Evolutionary conservation across 2,888 invertebrate species (phyloP).

Genomic region (Biston betularia): DNA sequence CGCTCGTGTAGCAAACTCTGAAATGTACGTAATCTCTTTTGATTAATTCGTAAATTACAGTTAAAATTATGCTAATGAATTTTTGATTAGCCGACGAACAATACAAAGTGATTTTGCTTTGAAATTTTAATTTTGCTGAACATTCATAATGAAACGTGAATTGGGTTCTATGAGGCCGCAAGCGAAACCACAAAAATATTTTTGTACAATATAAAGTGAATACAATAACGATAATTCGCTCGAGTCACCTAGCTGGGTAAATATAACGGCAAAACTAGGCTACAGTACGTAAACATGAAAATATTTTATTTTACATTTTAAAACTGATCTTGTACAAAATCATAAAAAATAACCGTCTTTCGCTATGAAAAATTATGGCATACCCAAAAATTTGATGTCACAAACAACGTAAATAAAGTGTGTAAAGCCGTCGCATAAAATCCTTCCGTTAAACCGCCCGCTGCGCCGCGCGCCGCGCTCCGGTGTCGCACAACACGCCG

Average conservation of each 20-base stretch:
- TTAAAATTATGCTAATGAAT: conserved; percentile 1
- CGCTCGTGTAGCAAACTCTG: conserved; percentile 40
- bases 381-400: conserved; percentile 5
- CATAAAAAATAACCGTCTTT: not conserved
- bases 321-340: too few relatives aligned
- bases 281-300: not conserved
- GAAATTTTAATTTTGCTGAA: not conserved
- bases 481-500: too few relatives aligned
- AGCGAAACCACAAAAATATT: too few relatives aligned
- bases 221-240: too few relatives aligned
- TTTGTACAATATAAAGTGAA: too few relatives aligned
- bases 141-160: not conserved
- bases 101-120: not conserved
- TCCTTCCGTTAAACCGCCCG: not conserved
- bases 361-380: conserved; percentile 6
- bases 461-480: not conserved
- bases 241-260: too few relatives aligned
- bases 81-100: conserved; percentile 1
- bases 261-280: too few relatives aligned
- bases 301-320: not conserved
- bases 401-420: conserved; percentile 2
- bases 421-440: conserved; percentile 5
- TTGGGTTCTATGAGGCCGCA: not conserved
- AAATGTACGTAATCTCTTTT: conserved; percentile 25
- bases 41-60: conserved; percentile 24